Percentiles rank a stretch among this genome's conserved stretches.
phyloP scores from a whole-genome alignment of 2,113 vertebrate species.

The Melanerpes formicivorus region DNA sequence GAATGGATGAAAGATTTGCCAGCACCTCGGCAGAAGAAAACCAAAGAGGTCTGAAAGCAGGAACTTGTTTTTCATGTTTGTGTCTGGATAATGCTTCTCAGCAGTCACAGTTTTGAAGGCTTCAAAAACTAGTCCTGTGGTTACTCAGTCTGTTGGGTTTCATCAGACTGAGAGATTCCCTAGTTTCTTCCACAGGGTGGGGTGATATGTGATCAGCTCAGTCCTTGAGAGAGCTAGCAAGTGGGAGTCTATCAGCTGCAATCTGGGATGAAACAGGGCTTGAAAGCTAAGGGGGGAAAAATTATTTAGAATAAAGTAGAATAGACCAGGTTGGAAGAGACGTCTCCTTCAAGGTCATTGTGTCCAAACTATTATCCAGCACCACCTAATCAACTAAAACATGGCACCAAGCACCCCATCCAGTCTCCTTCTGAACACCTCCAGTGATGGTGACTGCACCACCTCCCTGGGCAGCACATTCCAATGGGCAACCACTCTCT shows the following conservation, averaged over 20 bases:
- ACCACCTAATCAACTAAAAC: no score
- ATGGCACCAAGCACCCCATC: no score
- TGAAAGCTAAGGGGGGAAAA: not conserved
- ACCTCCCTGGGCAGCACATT: no score
- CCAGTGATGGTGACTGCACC: no score
- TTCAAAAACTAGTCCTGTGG: not conserved
- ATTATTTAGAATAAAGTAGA: no score
- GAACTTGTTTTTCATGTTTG: not conserved
- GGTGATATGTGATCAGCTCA: not conserved
- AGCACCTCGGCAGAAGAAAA: slow-evolving; percentile 79
- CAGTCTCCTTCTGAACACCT: no score
- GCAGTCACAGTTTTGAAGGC: not conserved
- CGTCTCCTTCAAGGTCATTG: no score
- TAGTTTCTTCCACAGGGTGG: not conserved
- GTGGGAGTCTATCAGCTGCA: not conserved
- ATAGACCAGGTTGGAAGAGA: no score
- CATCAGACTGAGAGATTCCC: not conserved
- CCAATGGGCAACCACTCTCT: no score
- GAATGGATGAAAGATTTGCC: slow-evolving; percentile 93
- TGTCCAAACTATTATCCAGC: no score
- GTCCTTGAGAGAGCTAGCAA: not conserved
- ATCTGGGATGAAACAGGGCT: not conserved
- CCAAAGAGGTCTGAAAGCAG: slow-evolving; percentile 80
- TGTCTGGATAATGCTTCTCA: not conserved
- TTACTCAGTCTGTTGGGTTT: not conserved